Base-by-base conservation (phyloP, 2,888 invertebrate species). In the Phaonia tiefii region DNA sequence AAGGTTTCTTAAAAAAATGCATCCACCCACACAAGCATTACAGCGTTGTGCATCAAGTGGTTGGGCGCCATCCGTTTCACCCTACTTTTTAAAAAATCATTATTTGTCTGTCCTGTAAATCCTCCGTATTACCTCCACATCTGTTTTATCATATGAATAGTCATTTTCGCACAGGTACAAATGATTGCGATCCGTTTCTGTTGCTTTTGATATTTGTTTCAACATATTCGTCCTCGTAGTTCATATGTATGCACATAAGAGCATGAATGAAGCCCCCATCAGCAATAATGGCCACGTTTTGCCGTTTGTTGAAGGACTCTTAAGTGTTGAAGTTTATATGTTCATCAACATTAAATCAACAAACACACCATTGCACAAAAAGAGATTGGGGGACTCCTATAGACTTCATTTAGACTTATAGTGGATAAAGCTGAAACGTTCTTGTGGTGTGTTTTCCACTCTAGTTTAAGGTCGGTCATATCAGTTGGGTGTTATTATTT, bases 271-370 rank as follows among this genome's bases (percentile, higher is more conserved):
- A 69, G 70, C 60, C 74, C 71, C 31, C 8, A 31, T 31, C 63
- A 79, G 74, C 77, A 8, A 54, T 60, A 63, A 81, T 78, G 39
- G 46, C 31, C 58, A 78, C 56, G 54, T 77, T 56, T 37, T 60
- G 26, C 31, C n/a, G 37, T 66, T 44, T 79, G 70, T 67, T 78
- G 74, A 81, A 78, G 75, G 63, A 78, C 80, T 75, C 46, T 37
- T 65, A 70, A 60, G 69, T 70, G 66, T 42, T 72, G 31, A 67
- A 67, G 22, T 70, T 71, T 51, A 8, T n/a, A 26, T 77, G 22
- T 46, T 75, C 54, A 63, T 74, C 70, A 70, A 39, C 71, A 60
- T 65, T 20, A 3, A 39, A 37, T 15, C 60, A 37, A 60, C 39
- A 39, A 60, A 13, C 60, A 63, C 46, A 51, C 1, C 39, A 8